These are phyloP conservation scores for Ceryle rudis DNA, from an alignment of 2,797 vertebrate species.

Conservation along the genomic window DNA sequence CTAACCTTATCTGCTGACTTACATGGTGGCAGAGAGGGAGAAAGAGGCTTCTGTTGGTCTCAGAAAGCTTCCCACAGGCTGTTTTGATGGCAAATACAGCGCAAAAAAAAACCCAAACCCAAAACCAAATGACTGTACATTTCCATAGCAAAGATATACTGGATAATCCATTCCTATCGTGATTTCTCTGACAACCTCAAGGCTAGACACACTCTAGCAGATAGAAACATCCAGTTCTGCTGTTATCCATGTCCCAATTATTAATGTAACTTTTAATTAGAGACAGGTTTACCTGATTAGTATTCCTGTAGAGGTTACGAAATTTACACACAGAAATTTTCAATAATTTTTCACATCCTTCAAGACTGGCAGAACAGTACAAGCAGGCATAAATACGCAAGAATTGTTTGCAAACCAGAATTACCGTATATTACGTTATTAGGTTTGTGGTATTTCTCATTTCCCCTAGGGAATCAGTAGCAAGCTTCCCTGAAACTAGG, in stretches of 20 bases:
- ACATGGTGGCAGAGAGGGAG: background rate
- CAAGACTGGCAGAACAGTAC: background rate
- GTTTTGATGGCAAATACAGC: conserved; percentile 52
- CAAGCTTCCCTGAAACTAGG: background rate
- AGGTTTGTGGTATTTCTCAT: background rate
- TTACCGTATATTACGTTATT: background rate
- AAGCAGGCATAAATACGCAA: background rate
- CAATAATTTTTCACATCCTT: background rate
- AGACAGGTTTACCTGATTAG: conserved; percentile 9
- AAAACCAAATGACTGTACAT: conserved; percentile 1
- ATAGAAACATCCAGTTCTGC: conserved; percentile 8
- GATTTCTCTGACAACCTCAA: conserved; percentile 22
- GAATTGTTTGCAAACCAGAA: background rate
- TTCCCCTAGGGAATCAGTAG: background rate
- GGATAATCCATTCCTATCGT: conserved; percentile 27
- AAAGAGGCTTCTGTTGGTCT: conserved; percentile 35
- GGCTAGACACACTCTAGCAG: conserved; percentile 14
- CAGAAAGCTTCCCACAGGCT: conserved; percentile 50
- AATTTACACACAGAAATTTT: background rate
- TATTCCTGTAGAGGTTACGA: background rate
- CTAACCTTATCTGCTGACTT: conserved; percentile 52
- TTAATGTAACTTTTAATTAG: background rate
- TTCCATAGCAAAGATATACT: conserved; percentile 62
- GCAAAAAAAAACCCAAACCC: background rate
- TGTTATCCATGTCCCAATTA: background rate